Evolutionary conservation across 2,113 vertebrate genomes (phyloP).

Genomic region (Saimiri boliviensis): DNA sequence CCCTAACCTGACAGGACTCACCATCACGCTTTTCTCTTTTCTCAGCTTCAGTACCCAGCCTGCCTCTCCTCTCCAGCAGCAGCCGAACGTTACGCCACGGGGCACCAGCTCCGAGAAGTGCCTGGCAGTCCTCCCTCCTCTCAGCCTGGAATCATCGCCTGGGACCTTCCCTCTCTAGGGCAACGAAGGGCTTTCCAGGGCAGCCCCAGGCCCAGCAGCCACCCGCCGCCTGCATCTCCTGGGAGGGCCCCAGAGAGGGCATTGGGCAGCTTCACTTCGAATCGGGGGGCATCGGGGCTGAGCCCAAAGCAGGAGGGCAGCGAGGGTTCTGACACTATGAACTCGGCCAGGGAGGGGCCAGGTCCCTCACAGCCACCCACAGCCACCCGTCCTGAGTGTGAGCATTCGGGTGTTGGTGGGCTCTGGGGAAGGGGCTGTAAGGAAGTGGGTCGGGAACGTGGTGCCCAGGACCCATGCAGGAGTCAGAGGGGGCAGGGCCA

Average conservation of each 20-base stretch:
- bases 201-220: too few species aligned
- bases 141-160: neutral
- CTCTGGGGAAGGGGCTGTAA: neutral
- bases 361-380: neutral
- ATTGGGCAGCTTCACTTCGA: neutral
- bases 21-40: too few species aligned
- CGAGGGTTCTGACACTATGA: neutral
- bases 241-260: neutral
- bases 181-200: neutral
- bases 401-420: neutral
- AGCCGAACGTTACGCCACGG: rapidly evolving
- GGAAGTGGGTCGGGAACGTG: neutral
- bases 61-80: too few species aligned
- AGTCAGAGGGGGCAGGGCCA: neutral
- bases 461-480: neutral
- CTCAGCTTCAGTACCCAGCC: too few species aligned
- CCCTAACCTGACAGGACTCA: too few species aligned
- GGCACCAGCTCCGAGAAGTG: too few species aligned
- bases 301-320: neutral
- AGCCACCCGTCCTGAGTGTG: neutral
- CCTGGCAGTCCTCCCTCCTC: too few species aligned
- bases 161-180: neutral
- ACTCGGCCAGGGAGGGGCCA: neutral
- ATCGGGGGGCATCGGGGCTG: neutral
- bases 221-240: neutral